Base-by-base conservation (phyloP, 2,888 invertebrate species). In the Hetaerina titia region DNA sequence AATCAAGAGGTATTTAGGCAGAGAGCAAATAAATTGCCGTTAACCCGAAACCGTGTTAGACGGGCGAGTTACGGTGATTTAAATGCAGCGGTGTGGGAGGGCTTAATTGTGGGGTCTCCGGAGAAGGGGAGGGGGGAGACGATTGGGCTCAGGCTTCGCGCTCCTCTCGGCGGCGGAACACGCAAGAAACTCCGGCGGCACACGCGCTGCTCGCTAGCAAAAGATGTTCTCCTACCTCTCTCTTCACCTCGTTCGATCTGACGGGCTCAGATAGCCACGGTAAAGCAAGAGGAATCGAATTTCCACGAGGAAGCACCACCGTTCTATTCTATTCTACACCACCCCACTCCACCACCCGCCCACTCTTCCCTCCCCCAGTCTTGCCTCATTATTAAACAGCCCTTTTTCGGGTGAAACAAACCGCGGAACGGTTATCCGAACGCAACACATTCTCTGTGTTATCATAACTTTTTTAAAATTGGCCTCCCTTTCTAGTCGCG, bases 1-100 rank as follows among this genome's bases (percentile, higher is more conserved):
- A 69, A 64, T 89, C 89, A 89, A 89, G 89, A 56, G 92, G 69
- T 92, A 74, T 92, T 92, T 92, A 74, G 89, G 89, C 89, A 58
- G 89, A 89, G 13, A 74, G 92, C 64, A 56, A 92, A 92, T 92
- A 69, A 92, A 92, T 74, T 92, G 92, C 92, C 69, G 90, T 90
- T 90, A 60, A 60, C 56, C 92, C 56, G 56, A 69, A 69, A 92
- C 69, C 69, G 74, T 17, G 89, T 58, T 89, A 89, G 89, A 45
- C 89, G 56, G 89, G 89, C 89, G 89, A 58, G 57, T 89, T 89
- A 89, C 89, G 69, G 69, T 92, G 92, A 92, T 92, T 92, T 92
- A 92, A 74, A 92, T 92, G 92, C 92, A 92, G 69, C 45, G 69
- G 92, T 69, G 69, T 69, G 64, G 56, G 13, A 81, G 81, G 92